Base-by-base conservation (phyloP, 2,113 vertebrate genomes). In the Mustela lutreola region DNA sequence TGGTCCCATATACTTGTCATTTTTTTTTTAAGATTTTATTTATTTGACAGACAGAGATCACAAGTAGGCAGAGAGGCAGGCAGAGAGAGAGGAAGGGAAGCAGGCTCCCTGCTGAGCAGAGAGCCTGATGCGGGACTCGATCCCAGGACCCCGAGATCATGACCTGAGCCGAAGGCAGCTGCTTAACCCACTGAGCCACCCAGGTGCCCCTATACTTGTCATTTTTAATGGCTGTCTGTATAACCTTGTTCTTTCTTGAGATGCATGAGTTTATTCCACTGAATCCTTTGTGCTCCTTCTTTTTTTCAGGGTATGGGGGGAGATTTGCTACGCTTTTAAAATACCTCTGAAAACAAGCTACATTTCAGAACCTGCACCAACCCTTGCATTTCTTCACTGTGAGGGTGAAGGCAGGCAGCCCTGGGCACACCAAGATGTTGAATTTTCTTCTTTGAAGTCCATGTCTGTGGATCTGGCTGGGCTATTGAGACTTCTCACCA, bases 201-300 rank as follows among this genome's bases (percentile, higher is more conserved):
- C 42, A 42, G 42, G 42, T 42, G 42, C 73, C 86, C 26, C 73
- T 76, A 81, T 75, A 76, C 26, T 81, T 97, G 90, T 87, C 80
- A 96, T 93, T 95, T 95, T 97, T 80, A 92, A 92, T 94, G 80
- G 48, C 62, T 95, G 5, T 88, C 36, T 91, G 5, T 91, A 85
- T 79, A 96, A 88, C 97, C 67, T 63, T 82, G 93, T 94, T 95
- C 70, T 97, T 97, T 83, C 42, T 89, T 96, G 62, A 92, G 33
- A 83, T 83, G 79, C 36, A 11, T 95, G 89, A 73, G 14, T 95
- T 97, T 87, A 95, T 96, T 93, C 62, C 28, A 79, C 36, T 83
- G 86, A 98, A 88, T 85, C 45, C 53, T 83, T 56, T 79, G 11
- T 80, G n/a, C 22, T 70, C 79, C 45, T 16, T 22, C 11, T 53